Base-by-base conservation (phyloP, 2,113 vertebrate species). In the Pollachius pollachius region DNA sequence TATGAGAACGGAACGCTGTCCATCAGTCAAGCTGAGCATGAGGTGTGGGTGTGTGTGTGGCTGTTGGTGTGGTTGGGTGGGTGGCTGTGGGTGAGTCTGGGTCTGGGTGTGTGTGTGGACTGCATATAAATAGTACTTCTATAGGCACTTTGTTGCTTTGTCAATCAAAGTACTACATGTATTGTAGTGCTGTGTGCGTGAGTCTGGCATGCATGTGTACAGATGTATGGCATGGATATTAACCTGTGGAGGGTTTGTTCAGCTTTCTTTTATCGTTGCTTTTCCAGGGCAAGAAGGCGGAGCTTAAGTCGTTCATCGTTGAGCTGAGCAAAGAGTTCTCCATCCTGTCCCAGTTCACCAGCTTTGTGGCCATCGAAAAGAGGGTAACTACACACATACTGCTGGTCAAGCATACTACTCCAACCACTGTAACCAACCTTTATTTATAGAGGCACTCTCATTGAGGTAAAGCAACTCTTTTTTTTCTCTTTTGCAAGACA, bases 281-380 rank as follows among this genome's bases (percentile, higher is more conserved):
- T 66, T 60, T 74, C 15, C 87, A 97, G 96, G 93, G 92, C 70
- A 94, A 92, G 87, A 97, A 95, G 78, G 89, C 91, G 3, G 79
- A 81, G 70, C 65, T 95, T 84, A 96, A 95, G 82, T 89, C 90
- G 68, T 91, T 87, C 79, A 92, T 97, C 80, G 82, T 95, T 64
- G 77, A 91, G 21, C 76, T 96, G 56, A 97, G 95, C 86, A 94
- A 93, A 86, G 93, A 96, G 81, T 93, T 93, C 79, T 95, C 93
- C 71, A 87, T 97, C 67, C 83, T 96, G 70, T 95, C 93, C 67
- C 94, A 94, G 71, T 95, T 95, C 78, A 97, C 95, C 86, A 97
- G 95, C 83, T 97, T 97, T 57, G 86, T 97, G 69, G 95, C 95
- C 23, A 78, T 95, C 62, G 95, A 97, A 85, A 92, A 95, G 85